A percentile compares a stretch with the other conserved stretches of the same genome.
These are phyloP conservation scores for Ormyrus pomaceus DNA, from an alignment of 2,888 invertebrate species.

Conservation along the genomic window DNA sequence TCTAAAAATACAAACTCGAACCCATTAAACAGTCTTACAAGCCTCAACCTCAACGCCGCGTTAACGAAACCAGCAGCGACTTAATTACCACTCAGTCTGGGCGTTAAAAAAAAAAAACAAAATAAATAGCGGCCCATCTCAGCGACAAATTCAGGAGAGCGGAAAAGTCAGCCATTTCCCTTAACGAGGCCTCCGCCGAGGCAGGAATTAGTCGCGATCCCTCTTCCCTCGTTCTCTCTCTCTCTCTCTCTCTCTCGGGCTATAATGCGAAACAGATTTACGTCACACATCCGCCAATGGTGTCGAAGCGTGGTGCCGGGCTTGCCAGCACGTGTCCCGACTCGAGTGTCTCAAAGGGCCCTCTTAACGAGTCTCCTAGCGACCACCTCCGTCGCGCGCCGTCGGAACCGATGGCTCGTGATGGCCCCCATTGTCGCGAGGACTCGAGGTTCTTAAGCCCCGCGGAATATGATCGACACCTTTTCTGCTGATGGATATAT, in stretches of 20 bases:
- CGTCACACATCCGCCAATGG: constrained; percentile 31
- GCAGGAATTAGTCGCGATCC: constrained; percentile 30
- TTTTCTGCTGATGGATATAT: too few relatives aligned
- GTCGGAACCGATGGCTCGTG: too few relatives aligned
- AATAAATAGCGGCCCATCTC: neutral
- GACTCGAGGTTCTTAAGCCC: neutral
- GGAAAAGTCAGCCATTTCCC: constrained; percentile 20
- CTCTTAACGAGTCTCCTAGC: constrained; percentile 72
- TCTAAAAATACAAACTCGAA: too few relatives aligned
- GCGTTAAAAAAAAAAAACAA: neutral
- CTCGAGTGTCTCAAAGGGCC: constrained; percentile 60
- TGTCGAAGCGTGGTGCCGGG: constrained; percentile 38
- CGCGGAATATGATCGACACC: neutral
- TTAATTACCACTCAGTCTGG: constrained; percentile 14
- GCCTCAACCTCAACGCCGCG: too few relatives aligned
- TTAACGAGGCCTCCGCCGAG: constrained; percentile 37
- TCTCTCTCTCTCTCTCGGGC: neutral
- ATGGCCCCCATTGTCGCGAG: neutral
- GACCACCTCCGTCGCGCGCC: neutral
- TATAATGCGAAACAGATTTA: constrained; percentile 52
- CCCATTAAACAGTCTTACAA: too few relatives aligned
- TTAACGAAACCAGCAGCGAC: constrained; percentile 1
- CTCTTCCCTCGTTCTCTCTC: neutral
- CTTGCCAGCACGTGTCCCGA: constrained; percentile 36
- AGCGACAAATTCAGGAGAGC: constrained; percentile 19